Evolutionary conservation across 2,888 invertebrate genomes (phyloP), one percentile per base, ranked within the genome.

Genomic region (Helleia helle): DNA sequence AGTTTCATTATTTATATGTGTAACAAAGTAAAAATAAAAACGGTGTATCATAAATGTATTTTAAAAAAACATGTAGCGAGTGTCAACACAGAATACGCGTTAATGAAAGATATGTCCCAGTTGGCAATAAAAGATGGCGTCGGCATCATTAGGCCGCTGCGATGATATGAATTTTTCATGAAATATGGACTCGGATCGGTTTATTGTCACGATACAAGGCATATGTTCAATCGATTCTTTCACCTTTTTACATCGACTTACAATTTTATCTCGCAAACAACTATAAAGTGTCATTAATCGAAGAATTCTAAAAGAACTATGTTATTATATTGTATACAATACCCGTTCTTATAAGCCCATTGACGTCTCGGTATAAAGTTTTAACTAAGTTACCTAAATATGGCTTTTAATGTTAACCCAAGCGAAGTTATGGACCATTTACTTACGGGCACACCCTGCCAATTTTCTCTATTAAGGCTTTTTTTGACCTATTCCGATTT

Each of bases 91-190:
- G 63, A 67, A 68, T 67, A 65, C 65, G 66, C 63, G 66, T 77
- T 76, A 74, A 72, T 76, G 71, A 76, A 73, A 74, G 69, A 72
- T 74, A 72, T 70, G 70, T 74, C 65, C 64, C 62, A 58, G 56
- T 57, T 57, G 67, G 73, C 71, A 72, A 74, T 79, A 76, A 79
- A 74, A 76, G 71, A 72, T 70, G 71, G 69, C 66, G 71, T 71
- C 70, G 71, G n/a, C n/a, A n/a, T 83, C 80, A 80, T 83, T 83
- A 83, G 76, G 70, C 62, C 58, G 58, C 62, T 55, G 59, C 62
- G 63, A 62, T 61, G 66, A 62, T 74, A 81, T 81, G 81, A 81
- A 81, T 83, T 77, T 83, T 83, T 83, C 81, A 81, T 83, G 79
- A 79, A 73, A 79, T 79, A 77, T 77, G 65, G 61, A 59, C 66